Percentiles rank a stretch among this genome's conserved stretches.
These are phyloP conservation scores for Shargacucullia verbasci DNA, from an alignment of 2,888 invertebrate genomes.

Conservation along the genomic window DNA sequence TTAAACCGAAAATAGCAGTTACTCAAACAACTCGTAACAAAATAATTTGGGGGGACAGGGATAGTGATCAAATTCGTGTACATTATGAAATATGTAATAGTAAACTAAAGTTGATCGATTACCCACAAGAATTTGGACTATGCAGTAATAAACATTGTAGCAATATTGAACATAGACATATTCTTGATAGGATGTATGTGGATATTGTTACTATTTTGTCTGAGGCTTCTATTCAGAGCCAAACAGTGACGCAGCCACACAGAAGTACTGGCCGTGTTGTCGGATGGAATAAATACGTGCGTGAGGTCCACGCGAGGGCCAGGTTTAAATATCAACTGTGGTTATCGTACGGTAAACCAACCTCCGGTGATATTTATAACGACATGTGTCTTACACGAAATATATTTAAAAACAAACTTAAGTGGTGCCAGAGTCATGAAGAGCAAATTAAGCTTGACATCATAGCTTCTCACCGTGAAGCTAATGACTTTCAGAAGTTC, in stretches of 20 bases:
- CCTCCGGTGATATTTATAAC: not conserved
- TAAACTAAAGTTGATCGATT: not conserved
- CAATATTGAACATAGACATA: not conserved
- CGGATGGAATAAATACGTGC: conserved; percentile 3
- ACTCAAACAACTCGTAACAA: not conserved
- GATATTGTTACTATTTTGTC: not conserved
- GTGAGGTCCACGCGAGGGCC: conserved; percentile 1
- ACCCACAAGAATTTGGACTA: not conserved
- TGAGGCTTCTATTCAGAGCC: not conserved
- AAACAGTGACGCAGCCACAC: not conserved
- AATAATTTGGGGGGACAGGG: too few species aligned
- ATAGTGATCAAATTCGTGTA: not conserved
- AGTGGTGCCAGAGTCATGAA: conserved; percentile 1
- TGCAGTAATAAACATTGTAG: not conserved
- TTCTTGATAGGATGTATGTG: not conserved
- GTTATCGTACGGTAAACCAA: conserved; percentile 3
- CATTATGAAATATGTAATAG: not conserved
- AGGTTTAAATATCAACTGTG: conserved; percentile 4
- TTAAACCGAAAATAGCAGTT: not conserved
- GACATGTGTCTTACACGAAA: conserved; percentile 1
- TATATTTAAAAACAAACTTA: conserved; percentile 1
- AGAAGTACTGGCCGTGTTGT: not conserved
- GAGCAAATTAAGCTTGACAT: conserved; percentile 5
- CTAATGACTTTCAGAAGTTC: conserved; percentile 5
- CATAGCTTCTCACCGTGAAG: not conserved